Conservation (phyloP, 2,113 vertebrate genomes). For the Psilopsiagon aymara region DNA sequence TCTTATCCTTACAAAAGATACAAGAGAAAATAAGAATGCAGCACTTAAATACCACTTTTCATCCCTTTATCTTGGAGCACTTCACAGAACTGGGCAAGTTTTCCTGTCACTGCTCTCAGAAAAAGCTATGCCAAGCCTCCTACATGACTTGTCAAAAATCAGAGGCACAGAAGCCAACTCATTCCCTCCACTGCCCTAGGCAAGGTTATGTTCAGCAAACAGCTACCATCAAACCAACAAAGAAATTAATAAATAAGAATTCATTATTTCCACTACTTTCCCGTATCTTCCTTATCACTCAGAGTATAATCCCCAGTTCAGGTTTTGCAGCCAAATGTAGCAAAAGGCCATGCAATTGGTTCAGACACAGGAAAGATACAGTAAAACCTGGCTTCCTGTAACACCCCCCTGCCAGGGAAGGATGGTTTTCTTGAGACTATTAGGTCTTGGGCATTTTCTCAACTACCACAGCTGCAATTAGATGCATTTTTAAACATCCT, state of each 20-base stretch:
- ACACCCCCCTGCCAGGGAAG: neutral
- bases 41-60: neutral
- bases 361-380: neutral
- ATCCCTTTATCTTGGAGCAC: neutral
- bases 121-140: neutral
- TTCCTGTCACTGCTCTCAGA: neutral
- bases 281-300: neutral
- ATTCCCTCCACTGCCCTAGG: neutral
- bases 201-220: neutral
- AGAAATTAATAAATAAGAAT: neutral
- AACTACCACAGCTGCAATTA: constrained; percentile 23
- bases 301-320: neutral
- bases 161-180: neutral
- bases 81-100: neutral
- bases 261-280: neutral
- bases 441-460: constrained; percentile 11
- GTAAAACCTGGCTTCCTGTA: neutral
- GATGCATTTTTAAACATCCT: constrained; percentile 53
- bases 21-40: neutral
- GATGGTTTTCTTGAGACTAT: neutral
- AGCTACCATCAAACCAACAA: neutral
- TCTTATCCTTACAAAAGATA: neutral
- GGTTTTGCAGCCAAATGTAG: neutral
- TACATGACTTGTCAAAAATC: neutral
- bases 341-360: neutral